Conservation (phyloP, 92 coral and sea anemone genomes). For the Micromussa lordhowensis region DNA sequence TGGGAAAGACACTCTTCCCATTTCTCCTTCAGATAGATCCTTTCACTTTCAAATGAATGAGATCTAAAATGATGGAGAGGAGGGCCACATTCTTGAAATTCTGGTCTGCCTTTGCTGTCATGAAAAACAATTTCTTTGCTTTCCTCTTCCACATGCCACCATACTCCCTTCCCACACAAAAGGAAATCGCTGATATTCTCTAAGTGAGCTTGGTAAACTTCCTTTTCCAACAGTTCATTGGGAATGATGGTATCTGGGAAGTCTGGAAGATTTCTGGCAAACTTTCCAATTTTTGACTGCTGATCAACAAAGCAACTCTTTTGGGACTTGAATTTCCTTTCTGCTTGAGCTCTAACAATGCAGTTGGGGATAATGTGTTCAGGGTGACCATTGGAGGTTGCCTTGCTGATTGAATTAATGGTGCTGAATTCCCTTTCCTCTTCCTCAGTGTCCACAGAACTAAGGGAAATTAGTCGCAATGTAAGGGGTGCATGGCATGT, state of each 20-base stretch:
- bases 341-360: slow-evolving; percentile 26
- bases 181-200: slow-evolving; percentile 39
- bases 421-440: slow-evolving; percentile 26
- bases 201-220: slow-evolving; percentile 51
- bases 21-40: background rate
- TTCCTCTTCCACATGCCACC: slow-evolving; percentile 39
- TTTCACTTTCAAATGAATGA: background rate
- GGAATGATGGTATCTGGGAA: slow-evolving; percentile 38
- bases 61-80: slow-evolving; percentile 17
- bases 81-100: slow-evolving; percentile 21
- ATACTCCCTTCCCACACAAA: slow-evolving; percentile 36
- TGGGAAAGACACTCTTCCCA: too few relatives aligned
- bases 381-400: slow-evolving; percentile 36
- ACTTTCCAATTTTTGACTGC: slow-evolving; percentile 31
- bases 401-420: slow-evolving; percentile 27
- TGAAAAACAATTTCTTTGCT: slow-evolving; percentile 32
- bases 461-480: slow-evolving; percentile 2
- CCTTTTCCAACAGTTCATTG: background rate
- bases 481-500: slow-evolving; percentile 14
- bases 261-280: slow-evolving; percentile 30
- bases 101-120: slow-evolving; percentile 38
- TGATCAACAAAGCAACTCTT: slow-evolving; percentile 19
- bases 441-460: slow-evolving; percentile 28
- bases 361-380: slow-evolving; percentile 28
- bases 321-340: slow-evolving; percentile 12